phyloP scores from a whole-genome alignment of 2,113 vertebrate genomes.

The Thalassarche chlororhynchos region DNA sequence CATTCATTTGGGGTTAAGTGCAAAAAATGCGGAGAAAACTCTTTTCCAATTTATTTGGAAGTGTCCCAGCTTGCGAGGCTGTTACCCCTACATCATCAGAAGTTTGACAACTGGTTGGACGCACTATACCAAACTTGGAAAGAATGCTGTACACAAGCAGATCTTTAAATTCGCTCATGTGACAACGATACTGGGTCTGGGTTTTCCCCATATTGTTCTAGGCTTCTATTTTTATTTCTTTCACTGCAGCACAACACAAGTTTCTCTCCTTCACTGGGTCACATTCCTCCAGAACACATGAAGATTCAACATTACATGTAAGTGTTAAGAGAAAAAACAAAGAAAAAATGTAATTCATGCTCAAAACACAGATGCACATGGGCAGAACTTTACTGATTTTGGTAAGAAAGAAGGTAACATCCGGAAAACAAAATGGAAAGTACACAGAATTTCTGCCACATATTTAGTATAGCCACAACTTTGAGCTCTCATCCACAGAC shows the following conservation, averaged over 20 bases:
- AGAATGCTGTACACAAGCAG: not conserved
- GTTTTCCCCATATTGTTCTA: not conserved
- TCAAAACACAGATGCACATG: not conserved
- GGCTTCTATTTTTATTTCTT: not conserved
- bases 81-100: not conserved
- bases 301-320: not conserved
- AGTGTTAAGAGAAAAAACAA: not conserved
- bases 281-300: not conserved
- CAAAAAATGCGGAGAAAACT: not conserved
- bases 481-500: not conserved
- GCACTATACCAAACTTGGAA: not conserved
- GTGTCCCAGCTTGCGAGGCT: not conserved
- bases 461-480: not conserved
- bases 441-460: not conserved
- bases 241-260: not conserved
- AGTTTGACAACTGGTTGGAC: not conserved
- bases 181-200: not conserved
- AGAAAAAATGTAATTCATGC: not conserved
- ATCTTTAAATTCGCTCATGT: not conserved
- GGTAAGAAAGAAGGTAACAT: not conserved
- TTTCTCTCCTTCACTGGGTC: not conserved
- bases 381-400: not conserved
- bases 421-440: not conserved
- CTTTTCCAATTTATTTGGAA: not conserved
- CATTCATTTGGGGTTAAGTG: not conserved